A percentile compares a stretch with the other conserved stretches of the same genome.
phyloP scores from a whole-genome alignment of 1,140 invertebrate genomes.

The Eueides isabella region DNA sequence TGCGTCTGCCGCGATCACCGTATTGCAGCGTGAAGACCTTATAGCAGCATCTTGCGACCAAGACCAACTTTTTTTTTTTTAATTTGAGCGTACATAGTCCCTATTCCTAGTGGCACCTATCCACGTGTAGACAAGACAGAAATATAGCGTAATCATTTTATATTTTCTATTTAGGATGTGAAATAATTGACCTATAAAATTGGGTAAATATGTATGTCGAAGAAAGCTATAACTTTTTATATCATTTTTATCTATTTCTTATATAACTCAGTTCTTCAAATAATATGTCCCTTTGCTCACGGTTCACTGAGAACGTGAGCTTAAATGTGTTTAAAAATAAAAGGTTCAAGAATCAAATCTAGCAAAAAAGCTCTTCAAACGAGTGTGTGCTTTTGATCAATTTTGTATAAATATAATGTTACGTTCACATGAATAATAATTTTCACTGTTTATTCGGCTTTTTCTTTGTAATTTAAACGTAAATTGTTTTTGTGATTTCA shows the following conservation, averaged over 20 bases:
- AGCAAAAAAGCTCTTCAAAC: slow-evolving; percentile 9
- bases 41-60: too few species aligned
- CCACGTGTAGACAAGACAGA: too few species aligned
- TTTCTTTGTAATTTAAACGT: neutral
- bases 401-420: slow-evolving; percentile 15
- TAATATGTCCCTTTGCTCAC: neutral
- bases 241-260: neutral
- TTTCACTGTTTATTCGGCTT: neutral
- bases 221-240: neutral
- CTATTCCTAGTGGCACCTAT: too few species aligned
- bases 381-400: slow-evolving; percentile 15
- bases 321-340: slow-evolving; percentile 21
- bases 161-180: too few species aligned
- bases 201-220: neutral
- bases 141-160: neutral
- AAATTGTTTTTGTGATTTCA: neutral
- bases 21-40: too few species aligned
- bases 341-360: slow-evolving; percentile 21
- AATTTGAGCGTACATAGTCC: too few species aligned
- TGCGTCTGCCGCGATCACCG: too few species aligned
- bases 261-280: neutral
- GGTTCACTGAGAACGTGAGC: neutral
- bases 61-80: too few species aligned
- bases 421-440: neutral
- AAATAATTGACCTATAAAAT: too few species aligned